Base-by-base conservation (phyloP, 2,797 vertebrate species). In the Prionace glauca region DNA sequence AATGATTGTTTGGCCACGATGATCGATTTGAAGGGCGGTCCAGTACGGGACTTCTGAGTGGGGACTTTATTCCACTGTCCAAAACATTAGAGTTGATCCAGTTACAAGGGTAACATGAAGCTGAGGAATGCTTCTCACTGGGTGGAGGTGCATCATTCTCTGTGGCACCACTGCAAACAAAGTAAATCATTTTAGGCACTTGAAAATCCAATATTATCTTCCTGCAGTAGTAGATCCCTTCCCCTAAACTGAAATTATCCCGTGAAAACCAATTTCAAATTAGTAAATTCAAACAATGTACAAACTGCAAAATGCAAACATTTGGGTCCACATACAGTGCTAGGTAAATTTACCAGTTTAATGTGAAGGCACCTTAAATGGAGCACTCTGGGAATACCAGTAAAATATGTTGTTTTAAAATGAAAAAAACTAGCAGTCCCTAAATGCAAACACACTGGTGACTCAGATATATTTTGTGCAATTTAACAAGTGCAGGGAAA, bases 1-100 rank as follows among this genome's bases (percentile, higher is more conserved):
- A 98, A 96, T 98, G 98, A 97, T 98, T 97, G 96, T 99, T 99
- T 36, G 99, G 99, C 99, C 99, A 99, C 0, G 99, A 99, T 92
- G 99, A 97, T 95, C 99, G 97, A 0, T 97, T 98, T 95, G 98
- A 97, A 95, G 98, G 97, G 7, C 97, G 96, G 36, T 99, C 98
- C 0, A 97, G 96, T 11, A 97, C 97, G 56, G 98, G 97, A 95
- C 96, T 98, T 95, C 97, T 97, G 32, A 97, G 96, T 14, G 98
- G 97, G 95, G 97, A 97, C 3, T 95, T 88, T 77, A 96, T 97
- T 62, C 97, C 97, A 14, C 97, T 97, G 96, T 99, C 98, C 95
- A 96, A 96, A 96, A 97, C 96, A 96, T 97, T 97, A 0, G 97
- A 96, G 95, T 98, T 98, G 95, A 96, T 96, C 97, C 98, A 97